Evolutionary conservation across 2,113 vertebrate species (phyloP).

Genomic region (Ascaphus truei): DNA sequence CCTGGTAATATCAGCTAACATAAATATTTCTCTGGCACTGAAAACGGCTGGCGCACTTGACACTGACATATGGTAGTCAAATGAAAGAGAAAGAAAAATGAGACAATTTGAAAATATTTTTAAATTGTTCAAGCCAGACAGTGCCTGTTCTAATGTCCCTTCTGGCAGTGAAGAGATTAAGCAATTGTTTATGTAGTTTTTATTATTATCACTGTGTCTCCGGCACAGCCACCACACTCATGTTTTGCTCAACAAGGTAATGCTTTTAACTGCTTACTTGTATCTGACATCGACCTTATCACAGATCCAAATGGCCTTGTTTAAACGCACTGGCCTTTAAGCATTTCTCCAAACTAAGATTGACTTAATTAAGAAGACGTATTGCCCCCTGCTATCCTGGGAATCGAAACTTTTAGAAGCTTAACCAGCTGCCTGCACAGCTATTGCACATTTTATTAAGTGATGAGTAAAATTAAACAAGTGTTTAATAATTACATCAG

Average conservation of each 20-base stretch:
- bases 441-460: slow-evolving; percentile 49
- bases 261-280: slow-evolving; percentile 67
- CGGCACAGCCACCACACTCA: slow-evolving; percentile 56
- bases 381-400: slow-evolving; percentile 60
- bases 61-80: too few species aligned
- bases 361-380: slow-evolving; percentile 63
- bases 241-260: slow-evolving; percentile 63
- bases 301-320: slow-evolving; percentile 63
- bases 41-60: too few species aligned
- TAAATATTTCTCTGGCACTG: too few species aligned
- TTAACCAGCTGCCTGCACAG: slow-evolving; percentile 56
- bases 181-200: too few species aligned
- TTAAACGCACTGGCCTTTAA: slow-evolving; percentile 65
- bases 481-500: slow-evolving; percentile 67
- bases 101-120: too few species aligned
- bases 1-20: too few species aligned
- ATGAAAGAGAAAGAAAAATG: too few species aligned
- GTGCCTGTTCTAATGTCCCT: too few species aligned
- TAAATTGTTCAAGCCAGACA: too few species aligned
- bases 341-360: slow-evolving; percentile 64
- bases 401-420: slow-evolving; percentile 67
- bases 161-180: too few species aligned
- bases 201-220: too few species aligned
- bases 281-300: slow-evolving; percentile 60
- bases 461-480: slow-evolving; percentile 60